Evolutionary conservation across 92 coral and sea anemone genomes (phyloP).

Genomic region (Siderastrea radians): DNA sequence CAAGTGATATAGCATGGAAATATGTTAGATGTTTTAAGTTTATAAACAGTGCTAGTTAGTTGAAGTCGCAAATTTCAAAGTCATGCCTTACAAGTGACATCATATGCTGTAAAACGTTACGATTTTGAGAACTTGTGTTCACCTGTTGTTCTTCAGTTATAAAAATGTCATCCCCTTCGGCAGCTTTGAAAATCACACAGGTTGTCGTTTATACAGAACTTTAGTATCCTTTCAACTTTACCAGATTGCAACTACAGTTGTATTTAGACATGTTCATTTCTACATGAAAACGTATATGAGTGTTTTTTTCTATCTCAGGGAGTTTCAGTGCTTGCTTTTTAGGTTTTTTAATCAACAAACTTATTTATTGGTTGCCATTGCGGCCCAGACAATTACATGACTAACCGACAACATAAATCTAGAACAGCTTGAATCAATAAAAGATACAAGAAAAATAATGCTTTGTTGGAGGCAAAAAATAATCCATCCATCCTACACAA

Average conservation of each 20-base stretch:
- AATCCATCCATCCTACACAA: conserved; percentile 43
- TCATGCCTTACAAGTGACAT: background rate
- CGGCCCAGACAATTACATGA: background rate
- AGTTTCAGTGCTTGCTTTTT: background rate
- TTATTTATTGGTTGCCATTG: background rate
- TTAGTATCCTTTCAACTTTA: background rate
- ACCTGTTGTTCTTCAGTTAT: background rate
- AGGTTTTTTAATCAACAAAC: background rate
- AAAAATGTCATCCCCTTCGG: too few species aligned
- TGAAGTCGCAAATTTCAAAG: background rate
- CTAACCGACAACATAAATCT: conserved; percentile 19
- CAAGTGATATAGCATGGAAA: conserved; percentile 18
- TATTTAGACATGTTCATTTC: background rate
- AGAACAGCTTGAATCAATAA: conserved; percentile 43
- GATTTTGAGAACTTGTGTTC: background rate
- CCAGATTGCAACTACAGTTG: background rate
- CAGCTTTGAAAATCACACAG: background rate
- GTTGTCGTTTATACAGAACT: background rate
- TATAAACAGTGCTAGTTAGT: background rate
- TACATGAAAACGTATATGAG: background rate
- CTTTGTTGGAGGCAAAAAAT: conserved; percentile 59
- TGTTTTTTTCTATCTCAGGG: background rate
- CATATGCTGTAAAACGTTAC: too few species aligned
- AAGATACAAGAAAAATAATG: conserved; percentile 67
- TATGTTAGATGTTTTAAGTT: background rate